A percentile compares a stretch with the other conserved stretches of the same genome.
Conservation (phyloP, 2,797 vertebrate species). For the Esox lucius region DNA sequence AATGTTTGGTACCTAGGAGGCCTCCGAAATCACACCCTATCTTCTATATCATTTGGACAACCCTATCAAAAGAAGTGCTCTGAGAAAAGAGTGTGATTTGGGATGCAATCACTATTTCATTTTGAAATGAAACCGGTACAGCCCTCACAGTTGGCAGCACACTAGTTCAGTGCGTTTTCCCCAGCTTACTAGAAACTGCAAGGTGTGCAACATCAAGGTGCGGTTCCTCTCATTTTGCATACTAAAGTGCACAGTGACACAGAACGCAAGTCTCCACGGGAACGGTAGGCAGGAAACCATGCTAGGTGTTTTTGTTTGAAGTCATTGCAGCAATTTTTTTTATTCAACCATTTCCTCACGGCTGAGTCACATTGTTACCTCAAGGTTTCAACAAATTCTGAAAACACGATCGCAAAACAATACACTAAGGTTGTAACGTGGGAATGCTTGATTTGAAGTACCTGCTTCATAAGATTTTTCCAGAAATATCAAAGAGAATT, state of each 20-base stretch:
- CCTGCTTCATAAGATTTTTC: no score
- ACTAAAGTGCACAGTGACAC: constrained; percentile 10
- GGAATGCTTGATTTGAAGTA: no score
- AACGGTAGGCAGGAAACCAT: constrained; percentile 53
- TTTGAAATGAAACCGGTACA: neutral
- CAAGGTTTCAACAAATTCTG: neutral
- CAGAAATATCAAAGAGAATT: no score
- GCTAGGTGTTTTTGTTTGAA: constrained; percentile 37
- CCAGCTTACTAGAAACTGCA: constrained; percentile 44
- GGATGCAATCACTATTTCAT: neutral
- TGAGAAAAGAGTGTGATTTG: neutral
- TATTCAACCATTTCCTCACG: neutral
- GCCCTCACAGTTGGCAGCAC: neutral
- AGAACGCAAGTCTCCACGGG: neutral
- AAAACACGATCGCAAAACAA: no score
- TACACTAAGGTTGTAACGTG: no score
- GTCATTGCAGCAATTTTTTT: neutral
- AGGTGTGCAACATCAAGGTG: constrained; percentile 52
- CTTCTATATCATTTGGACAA: neutral
- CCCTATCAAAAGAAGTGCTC: neutral
- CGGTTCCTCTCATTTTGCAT: constrained; percentile 38
- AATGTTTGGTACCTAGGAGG: neutral
- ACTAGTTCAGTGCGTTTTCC: constrained; percentile 11
- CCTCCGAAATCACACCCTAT: neutral
- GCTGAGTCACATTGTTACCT: neutral